Base-by-base conservation (phyloP, 2,113 vertebrate genomes). In the Tragelaphus imberbis region DNA sequence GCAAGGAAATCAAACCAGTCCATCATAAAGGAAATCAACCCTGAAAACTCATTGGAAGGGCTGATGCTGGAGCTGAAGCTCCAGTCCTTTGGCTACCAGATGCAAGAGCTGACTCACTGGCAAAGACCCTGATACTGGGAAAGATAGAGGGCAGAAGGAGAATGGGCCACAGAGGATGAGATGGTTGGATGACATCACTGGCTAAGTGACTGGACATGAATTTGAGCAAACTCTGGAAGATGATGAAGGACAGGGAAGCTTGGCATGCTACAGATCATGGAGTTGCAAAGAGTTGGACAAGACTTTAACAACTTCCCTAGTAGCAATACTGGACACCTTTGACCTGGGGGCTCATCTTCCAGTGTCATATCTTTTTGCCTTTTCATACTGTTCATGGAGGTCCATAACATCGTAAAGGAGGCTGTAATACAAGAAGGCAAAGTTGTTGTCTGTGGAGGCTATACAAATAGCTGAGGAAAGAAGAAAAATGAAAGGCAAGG, bases 221-320 rank as follows among this genome's bases (percentile, higher is more conserved):
- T 77, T 44, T 77, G 36, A 77, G 12, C 21, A 44, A 77, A 44
- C 36, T 77, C 11, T 44, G 36, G 36, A 44, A 77, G 23, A 77
- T 77, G 6, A 40, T 14, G 36, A 27, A 27, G 36, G 23, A 44
- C 11, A 77, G 36, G 12, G 36, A 77, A 77, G 23, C 23, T 23
- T 77, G 21, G 71, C 0, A 0, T 44, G 36, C 71, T 77, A 4
- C 11, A 27, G 23, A 27, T 33, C 36, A 44, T 7, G 36, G 36
- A 33, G 71, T 77, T 44, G 36, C 71, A 77, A 40, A 75, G 71
- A 40, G 36, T 2, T 75, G 71, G 71, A 25, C 36, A 12, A 40
- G 36, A 75, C 36, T 75, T 44, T 21, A 68, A 44, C 11, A 44
- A n/a, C 71, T 71, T 71, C 19, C n/a, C n/a, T n/a, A 71, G n/a